Percentiles rank a stretch among this genome's conserved stretches.
Conservation (phyloP, 1,140 invertebrate species). For the Polypedilum vanderplanki region DNA sequence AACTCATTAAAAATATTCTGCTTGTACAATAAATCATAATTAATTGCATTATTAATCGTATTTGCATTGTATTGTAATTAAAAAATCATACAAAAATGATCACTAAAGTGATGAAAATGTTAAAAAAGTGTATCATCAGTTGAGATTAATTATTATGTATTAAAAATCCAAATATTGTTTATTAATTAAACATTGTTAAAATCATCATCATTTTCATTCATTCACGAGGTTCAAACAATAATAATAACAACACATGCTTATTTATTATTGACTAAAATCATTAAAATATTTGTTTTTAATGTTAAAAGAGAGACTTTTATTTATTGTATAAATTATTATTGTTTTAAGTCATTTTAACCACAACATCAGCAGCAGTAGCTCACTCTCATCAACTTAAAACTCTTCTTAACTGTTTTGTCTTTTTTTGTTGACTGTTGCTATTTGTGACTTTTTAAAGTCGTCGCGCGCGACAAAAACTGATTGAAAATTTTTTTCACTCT, state of each 20-base stretch:
- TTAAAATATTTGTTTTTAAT: constrained; percentile 20
- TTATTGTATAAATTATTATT: constrained; percentile 27
- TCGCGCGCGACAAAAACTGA: background rate
- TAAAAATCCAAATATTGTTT: constrained; percentile 25
- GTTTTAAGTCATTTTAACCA: background rate
- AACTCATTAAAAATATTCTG: no score
- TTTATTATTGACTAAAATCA: constrained; percentile 27
- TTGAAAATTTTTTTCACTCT: constrained; percentile 10
- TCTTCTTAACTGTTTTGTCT: background rate
- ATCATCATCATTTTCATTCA: constrained; percentile 26
- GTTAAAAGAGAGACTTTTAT: background rate
- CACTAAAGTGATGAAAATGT: background rate
- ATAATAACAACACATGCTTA: constrained; percentile 14
- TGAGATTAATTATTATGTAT: constrained; percentile 21
- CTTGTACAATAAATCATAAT: no score
- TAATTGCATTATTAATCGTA: no score
- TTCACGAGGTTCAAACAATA: constrained; percentile 2
- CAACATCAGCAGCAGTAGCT: background rate
- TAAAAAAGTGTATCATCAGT: background rate
- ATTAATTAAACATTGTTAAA: constrained; percentile 29
- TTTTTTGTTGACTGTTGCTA: constrained; percentile 16
- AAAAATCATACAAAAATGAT: constrained; percentile 7
- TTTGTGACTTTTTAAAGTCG: constrained; percentile 18
- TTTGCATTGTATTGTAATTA: background rate
- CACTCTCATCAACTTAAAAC: background rate